A percentile compares a stretch with the other conserved stretches of the same genome.
Conservation (phyloP, 2,797 vertebrate species). For the Hozukius guyotensis region DNA sequence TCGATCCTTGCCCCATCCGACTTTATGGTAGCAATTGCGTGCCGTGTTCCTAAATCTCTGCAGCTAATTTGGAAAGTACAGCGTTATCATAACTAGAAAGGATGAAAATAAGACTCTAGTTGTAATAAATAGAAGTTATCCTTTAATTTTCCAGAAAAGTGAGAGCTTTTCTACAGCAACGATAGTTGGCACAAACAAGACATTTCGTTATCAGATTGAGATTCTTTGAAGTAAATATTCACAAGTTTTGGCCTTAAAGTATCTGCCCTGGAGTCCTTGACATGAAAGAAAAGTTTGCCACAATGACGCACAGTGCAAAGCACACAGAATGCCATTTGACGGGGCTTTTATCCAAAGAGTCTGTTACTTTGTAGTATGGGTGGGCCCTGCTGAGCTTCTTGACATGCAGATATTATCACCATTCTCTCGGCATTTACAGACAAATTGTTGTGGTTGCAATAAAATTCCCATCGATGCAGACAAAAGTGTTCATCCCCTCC, state of each 20-base stretch:
- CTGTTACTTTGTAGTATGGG: conserved; percentile 10
- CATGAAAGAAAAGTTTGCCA: conserved; percentile 7
- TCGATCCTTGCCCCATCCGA: background rate
- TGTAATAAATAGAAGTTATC: background rate
- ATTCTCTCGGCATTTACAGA: conserved; percentile 35
- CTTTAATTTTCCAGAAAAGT: background rate
- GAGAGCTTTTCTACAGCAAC: background rate
- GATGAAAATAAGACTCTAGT: background rate
- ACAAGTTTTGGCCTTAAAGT: background rate
- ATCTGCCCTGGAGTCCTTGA: background rate
- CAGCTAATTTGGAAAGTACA: background rate
- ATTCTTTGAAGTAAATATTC: background rate
- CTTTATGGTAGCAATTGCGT: background rate
- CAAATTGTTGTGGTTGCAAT: conserved; percentile 44
- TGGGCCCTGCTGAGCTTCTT: conserved; percentile 15
- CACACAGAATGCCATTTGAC: conserved; percentile 2
- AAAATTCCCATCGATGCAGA: conserved; percentile 32
- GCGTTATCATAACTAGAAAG: background rate
- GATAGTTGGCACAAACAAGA: background rate
- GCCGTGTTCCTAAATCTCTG: background rate
- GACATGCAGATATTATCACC: conserved; percentile 7
- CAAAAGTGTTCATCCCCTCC: conserved; percentile 29
- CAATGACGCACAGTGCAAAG: conserved; percentile 16
- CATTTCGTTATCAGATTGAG: background rate
- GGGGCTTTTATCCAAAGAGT: conserved; percentile 13